These are phyloP conservation scores for Progne subis DNA, from an alignment of 2,113 vertebrate species.

Conservation along the genomic window DNA sequence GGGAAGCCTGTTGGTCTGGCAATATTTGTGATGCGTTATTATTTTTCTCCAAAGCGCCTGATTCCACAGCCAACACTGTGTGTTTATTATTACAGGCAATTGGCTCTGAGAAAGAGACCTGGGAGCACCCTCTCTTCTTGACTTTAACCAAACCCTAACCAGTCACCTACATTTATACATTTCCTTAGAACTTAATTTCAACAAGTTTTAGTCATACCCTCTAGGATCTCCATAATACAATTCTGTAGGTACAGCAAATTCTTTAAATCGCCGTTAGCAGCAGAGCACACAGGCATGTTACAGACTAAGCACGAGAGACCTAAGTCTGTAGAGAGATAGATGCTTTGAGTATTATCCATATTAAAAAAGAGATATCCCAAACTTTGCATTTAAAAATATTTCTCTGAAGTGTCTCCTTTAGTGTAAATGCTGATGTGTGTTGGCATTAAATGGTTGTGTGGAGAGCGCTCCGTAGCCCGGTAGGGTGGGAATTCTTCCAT, in stretches of 20 bases:
- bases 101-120: not conserved
- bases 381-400: slow-evolving; percentile 59
- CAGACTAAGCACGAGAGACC: slow-evolving; percentile 62
- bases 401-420: slow-evolving; percentile 31
- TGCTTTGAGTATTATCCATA: slow-evolving; percentile 65
- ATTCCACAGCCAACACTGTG: not conserved
- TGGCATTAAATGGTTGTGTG: not conserved
- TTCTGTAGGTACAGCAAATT: slow-evolving; percentile 63
- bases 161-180: slow-evolving; percentile 8
- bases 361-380: slow-evolving; percentile 37
- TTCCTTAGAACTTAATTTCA: slow-evolving; percentile 57
- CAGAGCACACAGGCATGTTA: slow-evolving; percentile 52
- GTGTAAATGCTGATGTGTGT: slow-evolving; percentile 9
- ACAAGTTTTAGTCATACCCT: slow-evolving; percentile 57
- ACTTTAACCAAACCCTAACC: not conserved
- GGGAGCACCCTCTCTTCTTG: not conserved
- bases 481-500: slow-evolving; percentile 21
- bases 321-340: slow-evolving; percentile 57
- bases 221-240: slow-evolving; percentile 48
- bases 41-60: not conserved
- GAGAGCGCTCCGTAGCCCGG: not conserved
- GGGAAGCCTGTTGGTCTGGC: not conserved
- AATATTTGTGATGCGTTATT: not conserved
- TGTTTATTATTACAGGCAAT: not conserved
- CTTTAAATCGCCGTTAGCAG: slow-evolving; percentile 52